phyloP scores from a whole-genome alignment of 2,888 invertebrate genomes.

The Adineta ricciae region DNA sequence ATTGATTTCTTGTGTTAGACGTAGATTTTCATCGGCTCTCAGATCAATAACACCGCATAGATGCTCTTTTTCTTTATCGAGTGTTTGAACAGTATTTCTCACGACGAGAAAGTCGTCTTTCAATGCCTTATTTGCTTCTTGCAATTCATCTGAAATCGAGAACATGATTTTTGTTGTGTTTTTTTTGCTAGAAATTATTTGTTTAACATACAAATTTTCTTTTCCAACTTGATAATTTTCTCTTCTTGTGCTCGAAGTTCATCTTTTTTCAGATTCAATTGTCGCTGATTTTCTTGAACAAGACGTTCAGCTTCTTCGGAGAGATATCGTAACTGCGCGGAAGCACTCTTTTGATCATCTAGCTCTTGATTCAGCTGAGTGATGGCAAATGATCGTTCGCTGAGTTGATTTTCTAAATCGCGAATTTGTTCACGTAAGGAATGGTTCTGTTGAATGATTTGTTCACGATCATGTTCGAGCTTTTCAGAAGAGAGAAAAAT shows the following conservation, averaged over 20 bases:
- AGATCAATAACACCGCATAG: conserved; percentile 26
- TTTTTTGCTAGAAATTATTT: too few species aligned
- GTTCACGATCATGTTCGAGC: conserved; percentile 17
- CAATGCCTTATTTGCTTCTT: conserved; percentile 23
- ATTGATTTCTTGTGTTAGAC: conserved; percentile 27
- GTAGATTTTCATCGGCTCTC: conserved; percentile 29
- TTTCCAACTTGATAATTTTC: conserved; percentile 40
- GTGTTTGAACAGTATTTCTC: conserved; percentile 8
- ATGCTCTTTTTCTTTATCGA: conserved; percentile 31
- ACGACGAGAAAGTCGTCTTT: conserved; percentile 25
- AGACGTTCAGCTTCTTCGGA: conserved; percentile 46
- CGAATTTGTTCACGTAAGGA: conserved; percentile 24
- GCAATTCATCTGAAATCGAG: conserved; percentile 21
- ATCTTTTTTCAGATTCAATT: conserved; percentile 41
- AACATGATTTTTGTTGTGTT: not conserved
- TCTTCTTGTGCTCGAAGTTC: conserved; percentile 42
- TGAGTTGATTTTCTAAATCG: conserved; percentile 25
- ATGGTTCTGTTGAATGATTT: conserved; percentile 25
- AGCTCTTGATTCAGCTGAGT: conserved; percentile 28
- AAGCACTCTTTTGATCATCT: conserved; percentile 27
- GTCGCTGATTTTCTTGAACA: conserved; percentile 42
- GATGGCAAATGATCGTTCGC: conserved; percentile 20
- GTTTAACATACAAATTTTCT: conserved; percentile 32
- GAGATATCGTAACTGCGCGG: conserved; percentile 38
- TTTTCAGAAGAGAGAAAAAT: not conserved